Evolutionary conservation across 2,888 invertebrate genomes (phyloP).

Genomic region (Oxycera nigricornis): DNA sequence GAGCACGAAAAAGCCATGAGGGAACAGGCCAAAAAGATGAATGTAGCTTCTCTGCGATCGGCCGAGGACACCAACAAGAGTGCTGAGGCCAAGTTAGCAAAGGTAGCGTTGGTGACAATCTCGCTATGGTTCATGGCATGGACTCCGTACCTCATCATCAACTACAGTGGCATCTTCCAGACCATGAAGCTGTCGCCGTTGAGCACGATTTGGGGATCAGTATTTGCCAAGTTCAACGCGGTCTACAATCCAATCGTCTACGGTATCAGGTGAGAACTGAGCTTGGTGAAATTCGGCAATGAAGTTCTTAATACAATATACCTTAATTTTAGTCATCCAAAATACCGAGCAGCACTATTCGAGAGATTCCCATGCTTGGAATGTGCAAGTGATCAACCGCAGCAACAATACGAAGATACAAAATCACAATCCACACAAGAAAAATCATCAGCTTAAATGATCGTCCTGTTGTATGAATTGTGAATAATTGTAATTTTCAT

Average conservation of each 20-base stretch:
- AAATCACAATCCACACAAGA: constrained; percentile 26
- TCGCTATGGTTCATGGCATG: constrained; percentile 72
- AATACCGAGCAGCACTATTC: constrained; percentile 67
- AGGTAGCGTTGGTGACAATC: constrained; percentile 70
- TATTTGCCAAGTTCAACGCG: constrained; percentile 69
- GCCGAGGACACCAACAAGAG: constrained; percentile 64
- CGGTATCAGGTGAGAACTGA: constrained; percentile 57
- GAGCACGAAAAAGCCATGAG: constrained; percentile 67
- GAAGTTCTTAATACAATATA: no score
- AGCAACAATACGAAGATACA: background rate
- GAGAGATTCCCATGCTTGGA: constrained; percentile 69
- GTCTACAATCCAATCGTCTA: constrained; percentile 69
- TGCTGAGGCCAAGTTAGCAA: constrained; percentile 67
- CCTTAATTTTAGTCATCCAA: constrained; percentile 66
- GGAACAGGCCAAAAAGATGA: constrained; percentile 72
- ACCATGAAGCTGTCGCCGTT: constrained; percentile 64
- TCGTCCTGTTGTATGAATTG: background rate
- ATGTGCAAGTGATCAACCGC: constrained; percentile 57
- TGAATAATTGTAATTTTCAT: background rate
- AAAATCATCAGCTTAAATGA: background rate
- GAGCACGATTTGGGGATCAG: constrained; percentile 66
- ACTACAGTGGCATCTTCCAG: constrained; percentile 65
- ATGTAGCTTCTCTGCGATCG: constrained; percentile 67
- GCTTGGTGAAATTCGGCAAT: no score
- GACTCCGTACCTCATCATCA: constrained; percentile 69